Percentiles rank a stretch among this genome's conserved stretches.
phyloP scores from a whole-genome alignment of 2,797 vertebrate genomes.

The Pseudochirops cupreus region DNA sequence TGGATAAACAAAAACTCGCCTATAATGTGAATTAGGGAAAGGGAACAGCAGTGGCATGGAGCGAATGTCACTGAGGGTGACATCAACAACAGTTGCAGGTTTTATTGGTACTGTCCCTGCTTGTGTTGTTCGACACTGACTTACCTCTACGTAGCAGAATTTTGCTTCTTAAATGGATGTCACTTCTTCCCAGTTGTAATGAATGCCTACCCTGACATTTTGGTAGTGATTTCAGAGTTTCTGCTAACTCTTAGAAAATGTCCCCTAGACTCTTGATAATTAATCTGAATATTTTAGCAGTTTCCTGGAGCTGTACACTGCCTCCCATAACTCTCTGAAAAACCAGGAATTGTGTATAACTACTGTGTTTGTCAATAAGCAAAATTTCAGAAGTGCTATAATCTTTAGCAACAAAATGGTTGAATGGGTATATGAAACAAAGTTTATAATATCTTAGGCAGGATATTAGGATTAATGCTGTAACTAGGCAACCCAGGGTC shows the following conservation, averaged over 20 bases:
- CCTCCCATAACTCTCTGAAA: constrained; percentile 73
- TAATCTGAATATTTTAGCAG: constrained; percentile 78
- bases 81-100: constrained; percentile 69
- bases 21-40: constrained; percentile 76
- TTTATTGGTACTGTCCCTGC: constrained; percentile 57
- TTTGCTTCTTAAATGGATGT: constrained; percentile 75
- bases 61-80: constrained; percentile 69
- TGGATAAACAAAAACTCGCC: constrained; percentile 77
- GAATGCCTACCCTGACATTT: constrained; percentile 71
- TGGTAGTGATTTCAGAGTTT: constrained; percentile 76
- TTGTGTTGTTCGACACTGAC: constrained; percentile 64
- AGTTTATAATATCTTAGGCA: constrained; percentile 28
- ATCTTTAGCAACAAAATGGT: constrained; percentile 41
- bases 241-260: constrained; percentile 73
- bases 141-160: constrained; percentile 73
- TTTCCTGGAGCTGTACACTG: constrained; percentile 76
- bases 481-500: constrained; percentile 52
- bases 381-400: constrained; percentile 42
- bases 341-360: constrained; percentile 73
- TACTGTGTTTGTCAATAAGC: constrained; percentile 72
- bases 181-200: constrained; percentile 68
- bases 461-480: constrained; percentile 63
- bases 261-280: constrained; percentile 77
- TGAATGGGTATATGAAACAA: constrained; percentile 49
- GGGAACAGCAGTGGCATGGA: constrained; percentile 69